Evolutionary conservation across 2,888 invertebrate species (phyloP).

Genomic region (Gymnoscelis rufifasciata): DNA sequence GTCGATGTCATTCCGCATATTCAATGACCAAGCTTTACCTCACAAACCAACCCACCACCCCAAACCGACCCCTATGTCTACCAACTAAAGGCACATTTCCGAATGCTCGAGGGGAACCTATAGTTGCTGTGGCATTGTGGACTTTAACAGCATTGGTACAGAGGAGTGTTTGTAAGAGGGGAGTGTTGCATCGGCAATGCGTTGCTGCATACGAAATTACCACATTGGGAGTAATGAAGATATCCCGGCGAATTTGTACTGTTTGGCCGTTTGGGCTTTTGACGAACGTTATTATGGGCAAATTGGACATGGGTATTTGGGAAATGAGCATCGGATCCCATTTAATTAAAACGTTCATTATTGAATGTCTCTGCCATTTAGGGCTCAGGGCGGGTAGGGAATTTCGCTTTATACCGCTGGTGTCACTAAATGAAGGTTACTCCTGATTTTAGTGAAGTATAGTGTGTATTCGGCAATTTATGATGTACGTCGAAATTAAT

Average conservation of each 20-base stretch:
- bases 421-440: no score
- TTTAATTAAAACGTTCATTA: conserved; percentile 7
- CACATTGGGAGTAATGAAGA: conserved; percentile 40
- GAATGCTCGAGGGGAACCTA: neutral
- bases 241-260: conserved; percentile 34
- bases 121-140: conserved; percentile 9
- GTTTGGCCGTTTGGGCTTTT: conserved; percentile 25
- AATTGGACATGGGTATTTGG: conserved; percentile 5
- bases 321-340: neutral
- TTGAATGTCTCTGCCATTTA: neutral
- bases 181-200: conserved; percentile 52
- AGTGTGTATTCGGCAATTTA: no score
- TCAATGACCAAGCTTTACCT: conserved; percentile 21
- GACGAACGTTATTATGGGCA: conserved; percentile 10
- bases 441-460: no score
- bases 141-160: conserved; percentile 11
- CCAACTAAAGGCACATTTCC: conserved; percentile 1
- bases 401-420: no score
- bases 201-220: conserved; percentile 53
- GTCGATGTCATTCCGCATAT: conserved; percentile 22
- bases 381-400: no score
- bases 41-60: conserved; percentile 13
- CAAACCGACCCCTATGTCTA: conserved; percentile 9
- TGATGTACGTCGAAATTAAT: no score
- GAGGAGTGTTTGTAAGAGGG: conserved; percentile 22